Conservation (phyloP, 2,888 invertebrate genomes). For the Dione juno region DNA sequence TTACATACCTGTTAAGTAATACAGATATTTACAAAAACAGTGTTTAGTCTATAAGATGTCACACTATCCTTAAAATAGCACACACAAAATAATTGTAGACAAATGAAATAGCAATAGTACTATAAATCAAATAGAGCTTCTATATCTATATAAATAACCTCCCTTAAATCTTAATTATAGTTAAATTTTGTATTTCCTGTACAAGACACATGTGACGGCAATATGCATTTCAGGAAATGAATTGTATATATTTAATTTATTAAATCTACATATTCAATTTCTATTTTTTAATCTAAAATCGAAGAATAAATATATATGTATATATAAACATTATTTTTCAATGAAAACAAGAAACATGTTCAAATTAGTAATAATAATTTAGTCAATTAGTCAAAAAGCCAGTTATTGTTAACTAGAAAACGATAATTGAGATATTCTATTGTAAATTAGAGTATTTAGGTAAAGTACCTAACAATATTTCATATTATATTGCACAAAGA, state of each 20-base stretch:
- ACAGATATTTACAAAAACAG: conserved; percentile 16
- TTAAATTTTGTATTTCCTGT: not conserved
- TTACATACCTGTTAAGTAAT: not conserved
- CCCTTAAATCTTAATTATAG: not conserved
- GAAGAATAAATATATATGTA: not conserved
- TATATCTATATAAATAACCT: not conserved
- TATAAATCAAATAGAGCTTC: not conserved
- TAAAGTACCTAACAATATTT: too few relatives aligned
- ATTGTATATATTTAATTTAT: not conserved
- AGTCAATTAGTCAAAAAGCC: too few relatives aligned
- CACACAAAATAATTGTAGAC: not conserved
- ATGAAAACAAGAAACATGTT: too few relatives aligned
- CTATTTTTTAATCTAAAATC: not conserved
- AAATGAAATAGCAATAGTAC: not conserved
- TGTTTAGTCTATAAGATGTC: not conserved
- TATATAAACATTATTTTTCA: not conserved
- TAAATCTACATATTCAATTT: not conserved
- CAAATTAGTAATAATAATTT: too few relatives aligned
- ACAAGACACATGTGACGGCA: too few relatives aligned
- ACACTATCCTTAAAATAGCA: conserved; percentile 10
- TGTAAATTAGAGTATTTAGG: too few relatives aligned
- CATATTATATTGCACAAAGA: too few relatives aligned
- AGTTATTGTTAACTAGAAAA: too few relatives aligned
- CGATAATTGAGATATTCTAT: too few relatives aligned
- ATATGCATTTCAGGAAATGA: not conserved